Conservation (phyloP, 2,888 invertebrate genomes). For the Lasioglossum villosulum region DNA sequence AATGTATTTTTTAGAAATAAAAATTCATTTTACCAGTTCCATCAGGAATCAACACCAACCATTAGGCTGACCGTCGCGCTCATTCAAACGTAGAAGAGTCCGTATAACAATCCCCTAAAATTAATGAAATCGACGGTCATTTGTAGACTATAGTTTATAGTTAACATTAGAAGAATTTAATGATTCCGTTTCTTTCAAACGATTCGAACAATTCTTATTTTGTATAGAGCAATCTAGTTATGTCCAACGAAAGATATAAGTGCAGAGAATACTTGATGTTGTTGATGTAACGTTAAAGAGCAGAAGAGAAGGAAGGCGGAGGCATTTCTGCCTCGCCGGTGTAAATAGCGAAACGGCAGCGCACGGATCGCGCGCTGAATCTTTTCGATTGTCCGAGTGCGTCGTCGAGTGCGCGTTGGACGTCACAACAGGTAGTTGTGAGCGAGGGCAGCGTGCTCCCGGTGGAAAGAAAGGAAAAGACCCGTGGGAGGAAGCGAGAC, state of each 20-base stretch:
- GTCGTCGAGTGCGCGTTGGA: slow-evolving; percentile 71
- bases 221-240: background rate
- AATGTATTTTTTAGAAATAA: background rate
- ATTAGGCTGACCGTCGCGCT: too few relatives aligned
- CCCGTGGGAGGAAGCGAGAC: slow-evolving; percentile 60
- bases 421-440: slow-evolving; percentile 83
- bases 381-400: slow-evolving; percentile 63
- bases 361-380: slow-evolving; percentile 59
- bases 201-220: background rate
- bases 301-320: background rate
- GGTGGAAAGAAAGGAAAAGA: slow-evolving; percentile 67
- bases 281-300: background rate
- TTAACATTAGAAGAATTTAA: background rate
- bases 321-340: background rate
- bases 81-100: too few relatives aligned
- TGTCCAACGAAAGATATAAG: background rate
- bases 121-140: background rate
- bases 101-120: too few relatives aligned
- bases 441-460: slow-evolving; percentile 77
- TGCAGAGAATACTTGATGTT: background rate
- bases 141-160: too few relatives aligned
- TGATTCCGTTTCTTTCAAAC: background rate
- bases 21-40: background rate
- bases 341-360: slow-evolving; percentile 48
- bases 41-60: background rate